Conservation (phyloP, 2,113 vertebrate genomes). For the Empidonax traillii region DNA sequence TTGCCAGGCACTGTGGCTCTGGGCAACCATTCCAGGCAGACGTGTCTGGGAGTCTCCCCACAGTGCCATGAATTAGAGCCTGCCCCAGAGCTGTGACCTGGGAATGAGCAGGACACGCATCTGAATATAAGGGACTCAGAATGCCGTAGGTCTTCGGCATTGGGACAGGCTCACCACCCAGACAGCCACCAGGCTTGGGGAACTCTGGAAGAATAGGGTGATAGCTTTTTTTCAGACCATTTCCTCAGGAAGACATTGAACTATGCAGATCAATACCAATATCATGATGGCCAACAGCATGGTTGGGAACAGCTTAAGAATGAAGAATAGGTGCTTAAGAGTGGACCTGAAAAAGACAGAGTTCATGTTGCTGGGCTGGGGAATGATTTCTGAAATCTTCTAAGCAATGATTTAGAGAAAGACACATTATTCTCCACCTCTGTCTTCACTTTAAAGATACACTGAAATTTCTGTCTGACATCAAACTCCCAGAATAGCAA, state of each 20-base stretch:
- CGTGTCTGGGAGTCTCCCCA: fast-evolving
- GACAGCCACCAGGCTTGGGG: background rate
- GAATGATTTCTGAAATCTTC: background rate
- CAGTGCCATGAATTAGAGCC: background rate
- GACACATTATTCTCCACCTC: background rate
- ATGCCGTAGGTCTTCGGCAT: fast-evolving
- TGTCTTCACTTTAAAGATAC: background rate
- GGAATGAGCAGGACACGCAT: background rate
- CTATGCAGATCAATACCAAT: background rate
- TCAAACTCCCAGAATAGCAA: background rate
- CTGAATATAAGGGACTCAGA: background rate
- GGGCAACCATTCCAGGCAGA: background rate
- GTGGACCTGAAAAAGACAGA: background rate
- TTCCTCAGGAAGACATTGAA: background rate
- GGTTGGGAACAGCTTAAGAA: background rate
- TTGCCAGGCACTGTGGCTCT: background rate
- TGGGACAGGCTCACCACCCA: background rate
- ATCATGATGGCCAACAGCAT: background rate
- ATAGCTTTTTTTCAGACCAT: background rate
- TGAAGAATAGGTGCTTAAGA: background rate
- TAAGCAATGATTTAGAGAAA: background rate
- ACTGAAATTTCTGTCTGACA: background rate
- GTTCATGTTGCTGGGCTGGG: background rate
- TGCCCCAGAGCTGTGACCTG: background rate
- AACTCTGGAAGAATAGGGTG: background rate